Percentiles rank a stretch among this genome's conserved stretches.
These are phyloP conservation scores for Cervus canadensis DNA, from an alignment of 2,113 vertebrate genomes.

Conservation along the genomic window DNA sequence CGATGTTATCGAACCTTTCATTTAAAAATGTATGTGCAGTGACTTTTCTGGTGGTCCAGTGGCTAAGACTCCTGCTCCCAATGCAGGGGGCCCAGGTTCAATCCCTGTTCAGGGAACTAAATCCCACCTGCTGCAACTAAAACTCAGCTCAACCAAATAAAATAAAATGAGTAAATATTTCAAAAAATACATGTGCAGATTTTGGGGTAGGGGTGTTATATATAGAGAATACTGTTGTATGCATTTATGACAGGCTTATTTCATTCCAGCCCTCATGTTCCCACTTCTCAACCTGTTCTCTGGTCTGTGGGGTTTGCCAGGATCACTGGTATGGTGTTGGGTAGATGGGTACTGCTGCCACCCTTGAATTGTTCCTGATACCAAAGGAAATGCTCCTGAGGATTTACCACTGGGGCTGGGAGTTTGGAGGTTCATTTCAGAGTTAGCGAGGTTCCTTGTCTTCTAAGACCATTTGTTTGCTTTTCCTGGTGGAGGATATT, in stretches of 20 bases:
- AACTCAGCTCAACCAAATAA: background rate
- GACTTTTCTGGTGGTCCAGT: background rate
- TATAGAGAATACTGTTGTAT: background rate
- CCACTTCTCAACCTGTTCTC: fast-evolving
- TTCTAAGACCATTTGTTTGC: background rate
- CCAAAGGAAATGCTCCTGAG: background rate
- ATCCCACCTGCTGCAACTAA: background rate
- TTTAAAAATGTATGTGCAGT: background rate
- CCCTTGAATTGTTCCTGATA: background rate
- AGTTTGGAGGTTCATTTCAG: background rate
- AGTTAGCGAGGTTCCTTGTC: background rate
- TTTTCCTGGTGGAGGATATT: too few relatives aligned
- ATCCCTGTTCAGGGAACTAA: background rate
- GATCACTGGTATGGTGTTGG: background rate
- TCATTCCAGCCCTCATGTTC: fast-evolving
- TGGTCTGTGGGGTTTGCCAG: background rate
- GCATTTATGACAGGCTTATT: too few relatives aligned
- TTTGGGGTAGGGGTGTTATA: background rate
- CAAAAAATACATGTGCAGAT: background rate
- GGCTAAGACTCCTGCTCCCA: background rate
- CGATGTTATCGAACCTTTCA: too few relatives aligned
- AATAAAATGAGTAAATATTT: background rate
- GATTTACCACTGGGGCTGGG: too few relatives aligned
- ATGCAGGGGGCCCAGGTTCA: fast-evolving
- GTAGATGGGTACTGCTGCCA: fast-evolving